Conservation (phyloP, 1,140 invertebrate species). For the Drosophila bifasciata region DNA sequence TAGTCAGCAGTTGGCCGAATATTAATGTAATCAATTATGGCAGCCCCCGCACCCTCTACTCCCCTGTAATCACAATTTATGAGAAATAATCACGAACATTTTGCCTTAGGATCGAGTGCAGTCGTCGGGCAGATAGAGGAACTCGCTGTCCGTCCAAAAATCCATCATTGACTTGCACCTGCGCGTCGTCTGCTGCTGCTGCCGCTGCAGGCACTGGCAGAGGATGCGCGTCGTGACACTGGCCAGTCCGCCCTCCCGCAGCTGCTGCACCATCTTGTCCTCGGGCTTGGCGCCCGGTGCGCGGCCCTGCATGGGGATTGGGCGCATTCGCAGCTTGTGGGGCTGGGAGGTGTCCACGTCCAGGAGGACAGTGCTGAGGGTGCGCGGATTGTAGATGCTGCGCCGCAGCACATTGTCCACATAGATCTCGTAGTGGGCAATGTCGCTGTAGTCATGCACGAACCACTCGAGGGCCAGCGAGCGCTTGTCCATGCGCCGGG, state of each 20-base stretch:
- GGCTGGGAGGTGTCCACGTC: slow-evolving; percentile 37
- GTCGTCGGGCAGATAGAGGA: slow-evolving; percentile 47
- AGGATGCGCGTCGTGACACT: not conserved
- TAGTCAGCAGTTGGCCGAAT: slow-evolving; percentile 24
- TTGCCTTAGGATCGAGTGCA: not conserved
- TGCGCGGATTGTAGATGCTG: slow-evolving; percentile 35
- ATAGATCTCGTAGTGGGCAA: slow-evolving; percentile 56
- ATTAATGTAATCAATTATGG: slow-evolving; percentile 41
- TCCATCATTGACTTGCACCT: slow-evolving; percentile 33
- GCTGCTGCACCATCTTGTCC: slow-evolving; percentile 38
- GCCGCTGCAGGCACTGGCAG: slow-evolving; percentile 22
- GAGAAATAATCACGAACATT: slow-evolving; percentile 6
- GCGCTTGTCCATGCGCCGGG: slow-evolving; percentile 22
- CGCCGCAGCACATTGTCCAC: slow-evolving; percentile 38
- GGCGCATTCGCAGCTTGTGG: slow-evolving; percentile 49
- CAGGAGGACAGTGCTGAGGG: slow-evolving; percentile 40
- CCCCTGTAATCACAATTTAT: slow-evolving; percentile 2
- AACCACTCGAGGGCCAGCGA: slow-evolving; percentile 54
- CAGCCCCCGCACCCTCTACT: not conserved
- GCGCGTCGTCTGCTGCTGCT: slow-evolving; percentile 12
- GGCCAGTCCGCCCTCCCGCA: slow-evolving; percentile 27
- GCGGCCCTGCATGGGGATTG: slow-evolving; percentile 20
- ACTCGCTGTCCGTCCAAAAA: slow-evolving; percentile 65
- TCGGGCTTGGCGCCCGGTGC: slow-evolving; percentile 11
- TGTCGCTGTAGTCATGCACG: slow-evolving; percentile 45